Percentiles rank a stretch among this genome's conserved stretches.
These are phyloP conservation scores for Ornithorhynchus anatinus DNA, from an alignment of 2,113 vertebrate genomes.

Conservation along the genomic window DNA sequence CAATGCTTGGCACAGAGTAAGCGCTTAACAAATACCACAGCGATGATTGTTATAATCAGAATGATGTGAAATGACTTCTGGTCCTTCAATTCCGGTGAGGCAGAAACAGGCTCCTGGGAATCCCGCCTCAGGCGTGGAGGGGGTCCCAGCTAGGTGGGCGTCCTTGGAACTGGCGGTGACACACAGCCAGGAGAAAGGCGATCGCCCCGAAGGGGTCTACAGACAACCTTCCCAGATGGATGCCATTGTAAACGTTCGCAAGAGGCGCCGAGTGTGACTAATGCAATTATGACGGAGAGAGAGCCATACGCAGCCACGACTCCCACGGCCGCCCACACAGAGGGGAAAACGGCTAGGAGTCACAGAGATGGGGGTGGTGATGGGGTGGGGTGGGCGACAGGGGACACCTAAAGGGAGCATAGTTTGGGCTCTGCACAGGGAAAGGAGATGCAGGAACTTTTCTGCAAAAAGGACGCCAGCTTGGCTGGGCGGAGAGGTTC, in stretches of 20 bases:
- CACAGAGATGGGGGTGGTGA: too few species aligned
- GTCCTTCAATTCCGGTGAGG: neutral
- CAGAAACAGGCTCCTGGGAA: neutral
- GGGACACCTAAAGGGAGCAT: too few species aligned
- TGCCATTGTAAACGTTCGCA: neutral
- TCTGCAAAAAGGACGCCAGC: too few species aligned
- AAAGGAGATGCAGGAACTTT: too few species aligned
- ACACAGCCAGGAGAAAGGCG: neutral
- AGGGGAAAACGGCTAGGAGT: neutral
- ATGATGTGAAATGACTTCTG: too few species aligned
- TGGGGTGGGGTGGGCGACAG: too few species aligned
- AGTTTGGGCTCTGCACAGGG: too few species aligned
- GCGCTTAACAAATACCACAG: too few species aligned
- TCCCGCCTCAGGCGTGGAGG: too few species aligned
- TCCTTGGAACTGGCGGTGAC: neutral
- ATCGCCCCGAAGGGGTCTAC: neutral
- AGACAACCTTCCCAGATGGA: slow-evolving; percentile 5
- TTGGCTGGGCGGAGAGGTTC: too few species aligned
- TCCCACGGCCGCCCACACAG: neutral
- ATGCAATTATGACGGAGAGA: slow-evolving; percentile 14
- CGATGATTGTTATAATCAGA: too few species aligned
- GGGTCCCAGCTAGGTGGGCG: neutral
- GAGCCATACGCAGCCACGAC: neutral
- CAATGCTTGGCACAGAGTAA: too few species aligned
- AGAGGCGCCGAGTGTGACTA: slow-evolving; percentile 16